Conservation (phyloP, 1,140 invertebrate species). For the Euglossa dilemma region DNA sequence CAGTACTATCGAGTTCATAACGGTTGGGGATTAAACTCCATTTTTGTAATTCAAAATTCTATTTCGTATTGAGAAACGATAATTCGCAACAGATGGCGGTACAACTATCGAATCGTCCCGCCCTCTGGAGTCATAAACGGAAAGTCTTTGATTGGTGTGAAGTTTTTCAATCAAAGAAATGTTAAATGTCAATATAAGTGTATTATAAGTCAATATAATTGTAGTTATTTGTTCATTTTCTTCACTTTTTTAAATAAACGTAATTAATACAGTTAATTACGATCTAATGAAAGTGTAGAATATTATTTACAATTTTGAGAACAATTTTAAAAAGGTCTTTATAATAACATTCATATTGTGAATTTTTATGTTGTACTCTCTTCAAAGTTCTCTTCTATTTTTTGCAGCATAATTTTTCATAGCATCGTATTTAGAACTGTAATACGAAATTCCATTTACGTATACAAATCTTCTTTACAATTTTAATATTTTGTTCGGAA, state of each 20-base stretch:
- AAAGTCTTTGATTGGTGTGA: too few species aligned
- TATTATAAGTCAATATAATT: neutral
- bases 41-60: conserved; percentile 41
- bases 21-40: conserved; percentile 24
- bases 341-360: too few species aligned
- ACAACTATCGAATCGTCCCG: neutral
- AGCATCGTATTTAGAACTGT: too few species aligned
- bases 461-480: neutral
- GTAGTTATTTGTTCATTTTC: neutral
- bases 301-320: too few species aligned
- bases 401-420: neutral
- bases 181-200: neutral
- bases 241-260: neutral
- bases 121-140: neutral
- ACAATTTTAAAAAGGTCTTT: too few species aligned
- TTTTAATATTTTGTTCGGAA: neutral
- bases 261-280: too few species aligned
- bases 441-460: neutral
- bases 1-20: neutral
- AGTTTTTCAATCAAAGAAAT: neutral
- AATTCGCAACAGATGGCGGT: neutral
- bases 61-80: neutral
- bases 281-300: too few species aligned
- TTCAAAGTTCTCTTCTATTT: neutral
- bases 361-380: neutral